Evolutionary conservation across 2,888 invertebrate species (phyloP).

Genomic region (Aromia moschata): DNA sequence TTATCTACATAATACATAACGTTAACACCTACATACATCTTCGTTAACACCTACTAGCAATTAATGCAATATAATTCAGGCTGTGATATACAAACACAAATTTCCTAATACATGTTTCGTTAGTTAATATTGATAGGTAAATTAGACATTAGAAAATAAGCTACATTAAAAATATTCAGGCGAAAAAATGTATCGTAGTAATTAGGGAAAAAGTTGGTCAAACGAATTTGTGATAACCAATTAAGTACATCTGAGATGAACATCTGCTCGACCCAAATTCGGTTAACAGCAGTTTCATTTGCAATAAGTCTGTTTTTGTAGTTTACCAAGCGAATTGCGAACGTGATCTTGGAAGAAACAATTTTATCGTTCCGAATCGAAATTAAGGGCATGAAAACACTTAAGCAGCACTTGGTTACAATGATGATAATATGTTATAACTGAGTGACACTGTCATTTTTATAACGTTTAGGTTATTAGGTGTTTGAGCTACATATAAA

Average conservation of each 20-base stretch:
- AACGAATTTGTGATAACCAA: background rate
- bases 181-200: background rate
- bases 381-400: too few species aligned
- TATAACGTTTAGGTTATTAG: too few species aligned
- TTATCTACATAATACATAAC: too few species aligned
- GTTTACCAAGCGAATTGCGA: too few species aligned
- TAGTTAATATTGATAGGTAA: background rate
- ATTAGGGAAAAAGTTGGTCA: background rate
- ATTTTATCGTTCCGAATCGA: too few species aligned
- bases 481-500: too few species aligned
- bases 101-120: background rate
- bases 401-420: too few species aligned
- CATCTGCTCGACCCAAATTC: background rate
- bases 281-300: background rate
- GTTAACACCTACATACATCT: background rate
- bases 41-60: background rate
- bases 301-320: too few species aligned
- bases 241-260: background rate
- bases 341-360: too few species aligned
- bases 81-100: background rate
- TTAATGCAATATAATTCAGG: background rate
- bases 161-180: background rate
- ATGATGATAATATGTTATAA: too few species aligned
- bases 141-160: background rate
- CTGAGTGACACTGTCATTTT: too few species aligned